These are phyloP conservation scores for Hemicrepidius hirtus DNA, from an alignment of 2,888 invertebrate genomes.

Conservation along the genomic window DNA sequence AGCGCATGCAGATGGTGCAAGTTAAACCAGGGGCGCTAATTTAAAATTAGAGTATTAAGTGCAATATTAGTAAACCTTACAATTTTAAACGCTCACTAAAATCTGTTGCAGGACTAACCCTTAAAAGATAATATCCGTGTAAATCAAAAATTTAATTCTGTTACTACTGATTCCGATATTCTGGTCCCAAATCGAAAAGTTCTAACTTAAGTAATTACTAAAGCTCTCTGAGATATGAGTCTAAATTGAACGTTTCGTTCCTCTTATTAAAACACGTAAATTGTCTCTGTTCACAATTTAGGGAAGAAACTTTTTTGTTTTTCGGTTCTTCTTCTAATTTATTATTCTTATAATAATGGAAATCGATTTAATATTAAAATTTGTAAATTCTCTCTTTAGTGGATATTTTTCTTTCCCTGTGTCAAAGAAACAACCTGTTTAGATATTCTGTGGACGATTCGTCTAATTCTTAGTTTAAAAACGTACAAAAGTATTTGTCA, in stretches of 20 bases:
- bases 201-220: conserved; percentile 1
- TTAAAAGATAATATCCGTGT: no score
- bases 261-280: conserved; percentile 17
- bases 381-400: no score
- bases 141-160: no score
- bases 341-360: background rate
- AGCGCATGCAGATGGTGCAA: conserved; percentile 12
- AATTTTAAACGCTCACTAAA: no score
- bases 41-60: background rate
- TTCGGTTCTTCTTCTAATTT: background rate
- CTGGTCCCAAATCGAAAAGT: conserved; percentile 6
- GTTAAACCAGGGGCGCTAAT: background rate
- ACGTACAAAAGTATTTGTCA: no score
- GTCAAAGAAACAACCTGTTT: no score
- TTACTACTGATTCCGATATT: no score
- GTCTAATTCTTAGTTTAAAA: no score
- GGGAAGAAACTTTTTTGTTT: background rate
- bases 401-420: no score
- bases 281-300: background rate
- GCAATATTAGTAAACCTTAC: background rate
- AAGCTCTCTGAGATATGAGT: background rate
- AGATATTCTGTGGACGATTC: no score
- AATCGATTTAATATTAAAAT: no score
- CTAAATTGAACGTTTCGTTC: background rate
- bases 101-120: no score